Base-by-base conservation (phyloP, 2,888 invertebrate genomes). In the Acleris laterana region DNA sequence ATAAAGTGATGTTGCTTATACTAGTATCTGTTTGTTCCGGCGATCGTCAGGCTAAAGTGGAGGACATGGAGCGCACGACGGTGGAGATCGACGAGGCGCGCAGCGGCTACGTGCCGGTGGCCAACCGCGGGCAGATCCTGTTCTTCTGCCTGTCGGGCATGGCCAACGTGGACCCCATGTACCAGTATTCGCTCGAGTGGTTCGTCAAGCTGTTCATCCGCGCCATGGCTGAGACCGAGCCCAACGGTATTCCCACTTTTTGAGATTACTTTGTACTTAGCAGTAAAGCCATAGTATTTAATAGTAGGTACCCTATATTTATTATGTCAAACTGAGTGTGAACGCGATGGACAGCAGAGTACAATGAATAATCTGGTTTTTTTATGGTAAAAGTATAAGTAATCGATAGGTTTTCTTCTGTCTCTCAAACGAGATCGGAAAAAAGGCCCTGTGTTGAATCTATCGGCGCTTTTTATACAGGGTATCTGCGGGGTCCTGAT, bases 181-280 rank as follows among this genome's bases (percentile, higher is more conserved):
- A 98, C 87, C 98, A 98, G 85, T 98, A 98, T 86, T 98, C 98
- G 0, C 93, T 98, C 19, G 96, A 96, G 78, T 98, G 98, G 98
- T 98, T 98, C 82, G 95, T 97, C 74, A 95, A 95, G 70, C 95
- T 98, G 59, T 97, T 96, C 81, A 86, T 95, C 13, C 93, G 94
- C 63, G 95, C 96, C 74, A 97, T 97, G 93, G 93, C 95, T 0
- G 94, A 94, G 71, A 94, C 96, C 0, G 95, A 95, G 72, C 94
- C 95, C 69, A 94, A 95, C 69, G 94, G 95, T 95, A 72, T 83
- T 6, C 11, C 4, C 1, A 4, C n/a, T 2, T 32, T 55, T 4
- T 22, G 11, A 7, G 6, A 46, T 17, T 1, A 46, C 5, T 46
- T 16, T 32, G 9, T 32, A 9, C 9, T 9, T 32, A 3, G 32